Base-by-base conservation (phyloP, 2,797 vertebrate species). In the Etheostoma perlongum region DNA sequence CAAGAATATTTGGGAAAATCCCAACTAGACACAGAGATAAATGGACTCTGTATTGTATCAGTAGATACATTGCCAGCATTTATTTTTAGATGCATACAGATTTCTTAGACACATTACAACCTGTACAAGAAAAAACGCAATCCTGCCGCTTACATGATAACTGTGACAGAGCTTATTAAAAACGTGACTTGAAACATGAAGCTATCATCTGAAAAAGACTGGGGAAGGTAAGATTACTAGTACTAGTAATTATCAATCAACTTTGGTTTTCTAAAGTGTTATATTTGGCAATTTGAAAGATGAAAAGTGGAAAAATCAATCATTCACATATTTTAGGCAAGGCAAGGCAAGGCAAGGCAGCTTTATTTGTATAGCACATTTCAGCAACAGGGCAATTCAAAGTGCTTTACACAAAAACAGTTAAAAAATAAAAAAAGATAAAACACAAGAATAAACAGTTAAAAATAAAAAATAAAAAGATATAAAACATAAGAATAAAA, bases 171-270 rank as follows among this genome's bases (percentile, higher is more conserved):
- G 40, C 23, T 64, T 19, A 25, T 30, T 55, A 23, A 2, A 46
- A 47, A 61, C 4, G 12, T 71, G 19, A 55, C n/a, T 53, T 1
- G 2, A 67, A 62, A 60, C 67, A 30, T 51, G 59, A 65, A 63
- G 46, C 25, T 27, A 25, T 58, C 30, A 42, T 54, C n/a, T 19
- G 25, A 49, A 23, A 30, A 48, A 57, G 4, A 46, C 25, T 25
- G 14, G 52, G 52, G 52, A 54, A 54, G 15, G n/a, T 67, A n/a
- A 60, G 25, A 77, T 80, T 52, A 67, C 59, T 73, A 60, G 14
- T n/a, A n/a, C 18, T 33, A 62, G 15, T 51, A n/a, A 61, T 30
- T 21, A 6, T 33, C 73, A 68, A 36, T 52, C 42, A 21, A 47
- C 21, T 21, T 16, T 8, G 21, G 25, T 23, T 75, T 60, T 64